Conservation (phyloP, 1,140 invertebrate genomes). For the Myzus persicae region DNA sequence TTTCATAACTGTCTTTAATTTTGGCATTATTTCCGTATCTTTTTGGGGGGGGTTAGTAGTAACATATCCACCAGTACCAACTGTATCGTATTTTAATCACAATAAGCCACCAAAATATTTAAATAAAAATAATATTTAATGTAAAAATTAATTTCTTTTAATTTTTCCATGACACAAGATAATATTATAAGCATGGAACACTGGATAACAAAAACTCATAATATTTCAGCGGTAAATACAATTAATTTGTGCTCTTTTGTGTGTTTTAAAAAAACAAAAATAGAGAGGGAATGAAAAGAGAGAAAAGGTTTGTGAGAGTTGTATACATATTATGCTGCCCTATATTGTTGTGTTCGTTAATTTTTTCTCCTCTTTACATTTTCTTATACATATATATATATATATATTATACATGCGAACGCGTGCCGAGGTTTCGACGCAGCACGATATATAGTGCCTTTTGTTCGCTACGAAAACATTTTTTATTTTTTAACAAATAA, state of each 20-base stretch:
- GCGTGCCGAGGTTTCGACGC: background rate
- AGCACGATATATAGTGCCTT: background rate
- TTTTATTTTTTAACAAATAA: background rate
- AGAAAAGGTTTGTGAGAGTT: background rate
- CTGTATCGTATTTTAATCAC: background rate
- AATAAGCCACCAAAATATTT: background rate
- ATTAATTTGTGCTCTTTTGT: slow-evolving; percentile 35
- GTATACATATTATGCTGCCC: background rate
- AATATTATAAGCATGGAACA: too few relatives aligned
- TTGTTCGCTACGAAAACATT: background rate
- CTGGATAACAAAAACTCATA: background rate
- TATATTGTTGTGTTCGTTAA: slow-evolving; percentile 18
- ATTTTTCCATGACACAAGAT: background rate
- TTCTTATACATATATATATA: background rate
- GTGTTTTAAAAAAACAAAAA: background rate
- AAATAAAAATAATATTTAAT: background rate
- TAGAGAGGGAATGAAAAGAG: background rate
- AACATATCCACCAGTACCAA: too few relatives aligned
- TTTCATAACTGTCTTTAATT: background rate
- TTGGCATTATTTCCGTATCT: background rate
- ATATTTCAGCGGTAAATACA: slow-evolving; percentile 16
- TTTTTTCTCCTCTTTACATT: slow-evolving; percentile 23
- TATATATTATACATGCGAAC: background rate
- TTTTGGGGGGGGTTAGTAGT: background rate
- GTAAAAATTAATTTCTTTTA: background rate